A percentile compares a stretch with the other conserved stretches of the same genome.
Conservation (phyloP, 2,113 vertebrate genomes). For the Herpailurus yagouaroundi region DNA sequence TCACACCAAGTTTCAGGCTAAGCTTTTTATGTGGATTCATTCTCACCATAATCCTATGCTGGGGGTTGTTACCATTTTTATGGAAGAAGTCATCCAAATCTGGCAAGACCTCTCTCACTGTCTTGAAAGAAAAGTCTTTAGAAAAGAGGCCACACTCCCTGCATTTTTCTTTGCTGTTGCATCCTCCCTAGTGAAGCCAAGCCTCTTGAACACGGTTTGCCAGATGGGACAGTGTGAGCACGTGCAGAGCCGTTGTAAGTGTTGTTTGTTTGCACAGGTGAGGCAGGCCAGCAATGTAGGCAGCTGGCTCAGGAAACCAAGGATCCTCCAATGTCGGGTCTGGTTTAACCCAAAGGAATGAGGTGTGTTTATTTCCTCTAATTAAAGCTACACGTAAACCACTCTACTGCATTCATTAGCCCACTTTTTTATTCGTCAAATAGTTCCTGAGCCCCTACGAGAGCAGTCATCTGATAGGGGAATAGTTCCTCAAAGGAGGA, state of each 20-base stretch:
- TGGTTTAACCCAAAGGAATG: background rate
- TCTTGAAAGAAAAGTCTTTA: constrained; percentile 42
- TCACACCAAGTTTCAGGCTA: constrained; percentile 37
- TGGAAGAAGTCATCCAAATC: constrained; percentile 39
- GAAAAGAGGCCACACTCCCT: background rate
- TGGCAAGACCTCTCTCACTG: constrained; percentile 40
- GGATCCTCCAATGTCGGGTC: background rate
- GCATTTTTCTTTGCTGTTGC: constrained; percentile 12
- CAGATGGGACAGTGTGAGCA: background rate
- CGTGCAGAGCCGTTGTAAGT: background rate
- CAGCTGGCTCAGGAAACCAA: background rate
- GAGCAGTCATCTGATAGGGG: background rate
- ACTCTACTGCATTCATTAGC: background rate
- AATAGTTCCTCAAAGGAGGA: constrained; percentile 8
- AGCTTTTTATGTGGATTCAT: background rate
- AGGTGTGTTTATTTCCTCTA: background rate
- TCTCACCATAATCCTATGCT: background rate
- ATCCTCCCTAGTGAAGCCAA: background rate
- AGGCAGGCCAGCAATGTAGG: background rate
- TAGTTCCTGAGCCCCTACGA: background rate
- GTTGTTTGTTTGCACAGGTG: constrained; percentile 31
- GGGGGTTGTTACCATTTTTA: constrained; percentile 54
- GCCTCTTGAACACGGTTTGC: background rate
- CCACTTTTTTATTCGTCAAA: background rate
- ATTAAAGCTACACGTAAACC: background rate